Percentiles rank a stretch among this genome's conserved stretches.
Evolutionary conservation across 2,113 vertebrate species (phyloP).

Genomic region (Theristicus caerulescens): DNA sequence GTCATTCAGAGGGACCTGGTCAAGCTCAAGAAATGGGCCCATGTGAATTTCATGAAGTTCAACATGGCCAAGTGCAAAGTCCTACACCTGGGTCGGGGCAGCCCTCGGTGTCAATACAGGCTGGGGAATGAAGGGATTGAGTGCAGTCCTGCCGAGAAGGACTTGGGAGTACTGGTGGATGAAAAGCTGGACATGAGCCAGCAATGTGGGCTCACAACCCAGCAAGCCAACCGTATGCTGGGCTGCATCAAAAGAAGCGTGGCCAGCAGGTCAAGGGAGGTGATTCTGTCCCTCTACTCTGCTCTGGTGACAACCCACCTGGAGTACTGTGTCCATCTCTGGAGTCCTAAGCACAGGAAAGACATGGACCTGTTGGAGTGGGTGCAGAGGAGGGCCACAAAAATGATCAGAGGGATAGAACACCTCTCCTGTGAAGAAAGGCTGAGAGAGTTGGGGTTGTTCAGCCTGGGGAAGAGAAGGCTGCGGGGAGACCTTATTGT

Average conservation of each 20-base stretch:
- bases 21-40: background rate
- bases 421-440: background rate
- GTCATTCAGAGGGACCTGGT: background rate
- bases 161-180: background rate
- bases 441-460: background rate
- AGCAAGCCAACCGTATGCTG: background rate
- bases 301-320: background rate
- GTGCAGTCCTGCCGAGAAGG: background rate
- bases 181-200: background rate
- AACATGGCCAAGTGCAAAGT: background rate
- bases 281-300: background rate
- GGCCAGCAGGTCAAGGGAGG: background rate
- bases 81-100: background rate
- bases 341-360: background rate
- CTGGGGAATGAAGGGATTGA: background rate
- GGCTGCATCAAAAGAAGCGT: background rate
- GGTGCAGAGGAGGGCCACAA: background rate
- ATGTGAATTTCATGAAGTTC: background rate
- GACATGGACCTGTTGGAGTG: too few species aligned
- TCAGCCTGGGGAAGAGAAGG: background rate
- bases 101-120: background rate
- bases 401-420: too few species aligned
- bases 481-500: accelerated
- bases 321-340: background rate
- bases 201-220: background rate